These are phyloP conservation scores for Philhelius pedissequus DNA, from an alignment of 2,888 invertebrate genomes.

Conservation along the genomic window DNA sequence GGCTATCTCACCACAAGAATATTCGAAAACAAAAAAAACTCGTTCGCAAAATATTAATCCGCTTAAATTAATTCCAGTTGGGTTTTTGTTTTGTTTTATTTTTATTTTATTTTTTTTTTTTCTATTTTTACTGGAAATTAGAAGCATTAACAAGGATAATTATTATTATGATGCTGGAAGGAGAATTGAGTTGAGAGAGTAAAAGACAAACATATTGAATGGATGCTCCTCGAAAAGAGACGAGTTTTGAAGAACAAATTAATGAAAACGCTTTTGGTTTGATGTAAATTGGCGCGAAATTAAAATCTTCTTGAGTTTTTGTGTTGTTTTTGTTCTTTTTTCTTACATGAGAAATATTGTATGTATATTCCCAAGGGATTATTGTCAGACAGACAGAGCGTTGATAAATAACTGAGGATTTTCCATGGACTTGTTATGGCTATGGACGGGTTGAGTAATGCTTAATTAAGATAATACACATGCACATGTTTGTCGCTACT, in stretches of 20 bases:
- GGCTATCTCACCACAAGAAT: neutral
- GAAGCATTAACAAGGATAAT: constrained; percentile 23
- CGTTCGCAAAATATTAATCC: constrained; percentile 49
- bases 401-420: neutral
- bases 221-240: neutral
- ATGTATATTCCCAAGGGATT: too few species aligned
- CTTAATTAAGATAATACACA: neutral
- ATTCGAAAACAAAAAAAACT: neutral
- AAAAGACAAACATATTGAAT: neutral
- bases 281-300: constrained; percentile 58
- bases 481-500: neutral
- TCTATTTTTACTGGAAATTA: neutral
- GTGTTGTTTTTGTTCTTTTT: neutral
- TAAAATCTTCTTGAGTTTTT: constrained; percentile 8
- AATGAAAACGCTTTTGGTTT: constrained; percentile 20
- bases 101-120: neutral
- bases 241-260: neutral
- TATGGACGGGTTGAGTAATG: neutral
- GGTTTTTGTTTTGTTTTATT: neutral
- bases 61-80: constrained; percentile 31
- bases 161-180: neutral
- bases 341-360: neutral
- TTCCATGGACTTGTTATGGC: neutral
- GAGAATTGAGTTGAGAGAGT: neutral
- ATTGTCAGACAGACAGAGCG: constrained; percentile 33